Base-by-base conservation (phyloP, 1,140 invertebrate species). In the Bombyx mori region DNA sequence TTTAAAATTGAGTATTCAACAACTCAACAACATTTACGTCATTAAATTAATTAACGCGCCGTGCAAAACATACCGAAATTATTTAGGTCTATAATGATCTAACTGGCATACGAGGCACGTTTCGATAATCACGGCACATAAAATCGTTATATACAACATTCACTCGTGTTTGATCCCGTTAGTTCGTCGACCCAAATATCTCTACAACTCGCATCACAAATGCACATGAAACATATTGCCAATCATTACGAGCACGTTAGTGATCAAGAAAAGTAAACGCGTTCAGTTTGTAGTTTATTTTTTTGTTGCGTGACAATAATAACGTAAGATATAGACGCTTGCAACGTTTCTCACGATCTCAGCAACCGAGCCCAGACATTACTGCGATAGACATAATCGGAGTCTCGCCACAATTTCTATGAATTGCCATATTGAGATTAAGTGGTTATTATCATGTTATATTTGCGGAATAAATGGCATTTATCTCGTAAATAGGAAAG, bases 291-390 rank as follows among this genome's bases (percentile, higher is more conserved):
- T 44, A 59, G 57, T 58, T 56, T 65, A 68, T 65, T 64, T 53
- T 7, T 63, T 72, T 71, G 63, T 78, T 66, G 74, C 76, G 69
- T 77, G 71, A 67, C 69, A 66, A 54, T 71, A 74, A 77, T 69
- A 63, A 66, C 69, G 75, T 75, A 81, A 76, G 78, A 66, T 75
- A 72, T 69, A 69, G 75, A 73, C 68, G 61, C 62, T 73, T 67
- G 63, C 67, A 74, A 69, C 66, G 66, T 76, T 83, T 84, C 81
- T 76, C 81, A 84, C 81, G 81, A 71, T 80, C 53, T 56, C 66
- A 55, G 61, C 68, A 61, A 62, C 55, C 53, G 55, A 68, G 58
- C 58, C 66, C 63, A 66, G 56, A 57, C 65, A 71, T 75, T 71
- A 74, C 62, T 58, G 59, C 46, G 62, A 64, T 69, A 61, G 60